phyloP scores from a whole-genome alignment of 1,140 invertebrate species.

The Lordiphosa stackelbergi region DNA sequence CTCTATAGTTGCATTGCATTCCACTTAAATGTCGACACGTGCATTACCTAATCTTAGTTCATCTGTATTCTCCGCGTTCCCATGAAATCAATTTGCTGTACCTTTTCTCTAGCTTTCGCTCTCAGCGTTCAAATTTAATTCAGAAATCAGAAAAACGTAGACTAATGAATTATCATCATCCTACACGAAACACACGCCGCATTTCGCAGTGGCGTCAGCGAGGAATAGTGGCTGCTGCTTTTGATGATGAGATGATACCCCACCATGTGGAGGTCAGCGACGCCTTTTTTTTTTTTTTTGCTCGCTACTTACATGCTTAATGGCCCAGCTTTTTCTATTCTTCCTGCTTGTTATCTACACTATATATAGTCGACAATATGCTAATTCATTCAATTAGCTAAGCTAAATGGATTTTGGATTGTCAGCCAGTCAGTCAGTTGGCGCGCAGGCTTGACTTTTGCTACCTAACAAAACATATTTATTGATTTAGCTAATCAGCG shows the following conservation, averaged over 20 bases:
- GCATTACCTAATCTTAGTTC: slow-evolving; percentile 9
- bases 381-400: slow-evolving; percentile 70
- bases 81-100: slow-evolving; percentile 51
- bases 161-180: slow-evolving; percentile 40
- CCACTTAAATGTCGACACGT: slow-evolving; percentile 20
- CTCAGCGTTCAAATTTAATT: not conserved
- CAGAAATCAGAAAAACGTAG: slow-evolving; percentile 8
- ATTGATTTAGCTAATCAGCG: slow-evolving; percentile 73
- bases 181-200: slow-evolving; percentile 25
- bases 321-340: slow-evolving; percentile 12
- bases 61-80: slow-evolving; percentile 13
- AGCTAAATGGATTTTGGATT: slow-evolving; percentile 40
- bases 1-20: not conserved
- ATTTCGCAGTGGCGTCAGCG: slow-evolving; percentile 9
- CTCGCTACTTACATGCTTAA: slow-evolving; percentile 5
- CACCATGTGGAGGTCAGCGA: slow-evolving; percentile 12
- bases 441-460: slow-evolving; percentile 54
- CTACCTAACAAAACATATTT: slow-evolving; percentile 66
- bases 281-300: not conserved
- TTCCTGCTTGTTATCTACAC: slow-evolving; percentile 41
- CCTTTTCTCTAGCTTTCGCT: slow-evolving; percentile 25
- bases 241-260: not conserved
- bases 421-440: slow-evolving; percentile 28
- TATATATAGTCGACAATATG: slow-evolving; percentile 32
- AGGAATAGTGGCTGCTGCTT: not conserved